Conservation (phyloP, 2,888 invertebrate genomes). For the Leptothorax acervorum region DNA sequence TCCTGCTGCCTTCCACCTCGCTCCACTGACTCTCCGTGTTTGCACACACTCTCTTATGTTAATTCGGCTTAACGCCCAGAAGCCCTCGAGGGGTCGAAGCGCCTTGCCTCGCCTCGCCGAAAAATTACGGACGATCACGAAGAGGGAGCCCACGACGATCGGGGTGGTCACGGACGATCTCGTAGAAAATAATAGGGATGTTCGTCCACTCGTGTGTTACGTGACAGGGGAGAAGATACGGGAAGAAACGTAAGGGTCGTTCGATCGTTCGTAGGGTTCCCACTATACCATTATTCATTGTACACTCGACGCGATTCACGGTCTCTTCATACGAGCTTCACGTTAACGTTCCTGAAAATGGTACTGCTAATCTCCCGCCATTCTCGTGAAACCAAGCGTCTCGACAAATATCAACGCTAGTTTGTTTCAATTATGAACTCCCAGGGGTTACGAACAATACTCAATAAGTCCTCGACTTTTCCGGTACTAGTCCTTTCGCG, state of each 20-base stretch:
- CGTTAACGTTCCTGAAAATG: slow-evolving; percentile 22
- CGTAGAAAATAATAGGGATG: slow-evolving; percentile 74
- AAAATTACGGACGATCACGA: slow-evolving; percentile 77
- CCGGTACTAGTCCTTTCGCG: neutral
- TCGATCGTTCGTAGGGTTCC: slow-evolving; percentile 43
- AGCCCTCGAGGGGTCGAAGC: slow-evolving; percentile 71
- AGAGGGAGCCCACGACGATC: slow-evolving; percentile 57
- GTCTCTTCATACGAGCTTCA: neutral
- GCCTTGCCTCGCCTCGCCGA: slow-evolving; percentile 69
- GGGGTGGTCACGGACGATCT: slow-evolving; percentile 73
- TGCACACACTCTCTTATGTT: slow-evolving; percentile 85
- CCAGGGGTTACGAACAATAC: neutral
- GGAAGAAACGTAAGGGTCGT: slow-evolving; percentile 56
- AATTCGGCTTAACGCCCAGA: slow-evolving; percentile 84
- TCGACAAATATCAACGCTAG: neutral
- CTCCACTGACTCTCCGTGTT: slow-evolving; percentile 78
- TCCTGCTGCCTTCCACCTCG: slow-evolving; percentile 57
- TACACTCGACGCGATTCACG: slow-evolving; percentile 61
- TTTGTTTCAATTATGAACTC: slow-evolving; percentile 5
- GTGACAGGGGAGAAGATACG: slow-evolving; percentile 32
- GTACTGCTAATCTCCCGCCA: neutral
- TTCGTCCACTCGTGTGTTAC: slow-evolving; percentile 49
- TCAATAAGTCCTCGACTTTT: neutral
- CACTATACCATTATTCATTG: slow-evolving; percentile 60
- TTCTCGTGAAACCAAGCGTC: neutral